Base-by-base conservation (phyloP, 2,888 invertebrate species). In the Fabriciana adippe region DNA sequence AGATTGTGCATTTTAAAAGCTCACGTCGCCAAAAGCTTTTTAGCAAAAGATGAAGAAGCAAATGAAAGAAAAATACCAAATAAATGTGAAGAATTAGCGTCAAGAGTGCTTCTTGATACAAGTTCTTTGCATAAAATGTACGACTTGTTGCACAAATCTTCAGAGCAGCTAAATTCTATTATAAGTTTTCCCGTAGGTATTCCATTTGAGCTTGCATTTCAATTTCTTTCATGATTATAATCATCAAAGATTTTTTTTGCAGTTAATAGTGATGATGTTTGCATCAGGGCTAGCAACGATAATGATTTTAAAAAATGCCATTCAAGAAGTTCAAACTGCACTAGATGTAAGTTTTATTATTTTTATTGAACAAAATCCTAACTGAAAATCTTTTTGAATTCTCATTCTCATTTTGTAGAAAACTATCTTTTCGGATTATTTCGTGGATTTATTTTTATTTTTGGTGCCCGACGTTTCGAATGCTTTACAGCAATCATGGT, bases 101-200 rank as follows among this genome's bases (percentile, higher is more conserved):
- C 82, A 21, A 86, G 84, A 72, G 73, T 72, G 13, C 69, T 76
- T 53, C 76, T 86, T n/a, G 81, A 86, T 72, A 79, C 84, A 41
- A 79, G 72, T 72, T 79, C 84, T 51, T 74, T 88, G 68, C 87
- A 89, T 68, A 78, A 76, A 71, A 79, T 79, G 13, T 90, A 89
- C 71, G 89, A 88, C 70, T 73, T 81, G 62, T 76, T 90, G 69
- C 83, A 89, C 72, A 82, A 82, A 70, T 87, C 85, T 72, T 80
- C 87, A 2, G 79, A 81, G 56, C 78, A 85, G 74, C 79, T 90
- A 1, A 89, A 87, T 72, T 78, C 78, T 15, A 73, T 85, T n/a
- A 87, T 90, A 83, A 82, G 80, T 76, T 76, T 88, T 41, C 83
- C 87, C 78, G 89, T 90, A 81, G 76, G 51, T 71, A 55, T 50